phyloP scores from a whole-genome alignment of 2,797 vertebrate species.

The Eulemur albifrons region DNA sequence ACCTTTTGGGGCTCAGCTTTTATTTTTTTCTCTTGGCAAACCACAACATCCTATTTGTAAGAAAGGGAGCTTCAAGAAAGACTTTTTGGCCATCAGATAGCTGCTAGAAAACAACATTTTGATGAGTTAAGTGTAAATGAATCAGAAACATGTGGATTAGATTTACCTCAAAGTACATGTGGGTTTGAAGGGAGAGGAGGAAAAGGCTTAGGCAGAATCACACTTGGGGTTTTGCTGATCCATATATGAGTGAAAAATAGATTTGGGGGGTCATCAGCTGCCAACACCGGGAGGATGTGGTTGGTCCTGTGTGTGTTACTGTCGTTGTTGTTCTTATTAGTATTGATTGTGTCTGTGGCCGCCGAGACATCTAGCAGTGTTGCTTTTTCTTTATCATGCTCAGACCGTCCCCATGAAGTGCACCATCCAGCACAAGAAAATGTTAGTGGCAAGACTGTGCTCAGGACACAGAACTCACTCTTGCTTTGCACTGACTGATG shows the following conservation, averaged over 20 bases:
- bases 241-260: constrained; percentile 55
- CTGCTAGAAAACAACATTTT: constrained; percentile 72
- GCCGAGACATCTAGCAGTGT: background rate
- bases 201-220: constrained; percentile 53
- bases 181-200: constrained; percentile 43
- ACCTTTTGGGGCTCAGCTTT: constrained; percentile 38
- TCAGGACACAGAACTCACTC: background rate
- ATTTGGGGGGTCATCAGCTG: constrained; percentile 22
- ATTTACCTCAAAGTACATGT: constrained; percentile 65
- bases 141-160: constrained; percentile 77
- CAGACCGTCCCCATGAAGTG: background rate
- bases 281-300: constrained; percentile 32
- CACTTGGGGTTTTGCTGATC: constrained; percentile 58
- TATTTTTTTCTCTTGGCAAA: constrained; percentile 42
- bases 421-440: background rate
- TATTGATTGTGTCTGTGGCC: background rate
- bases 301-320: background rate
- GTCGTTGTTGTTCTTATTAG: background rate
- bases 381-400: background rate
- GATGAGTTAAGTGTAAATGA: constrained; percentile 79
- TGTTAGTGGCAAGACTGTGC: background rate
- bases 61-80: constrained; percentile 63
- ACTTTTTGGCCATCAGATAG: constrained; percentile 58
- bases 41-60: constrained; percentile 74
- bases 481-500: background rate